Base-by-base conservation (phyloP, 1,140 invertebrate species). In the Drosophila watanabei region DNA sequence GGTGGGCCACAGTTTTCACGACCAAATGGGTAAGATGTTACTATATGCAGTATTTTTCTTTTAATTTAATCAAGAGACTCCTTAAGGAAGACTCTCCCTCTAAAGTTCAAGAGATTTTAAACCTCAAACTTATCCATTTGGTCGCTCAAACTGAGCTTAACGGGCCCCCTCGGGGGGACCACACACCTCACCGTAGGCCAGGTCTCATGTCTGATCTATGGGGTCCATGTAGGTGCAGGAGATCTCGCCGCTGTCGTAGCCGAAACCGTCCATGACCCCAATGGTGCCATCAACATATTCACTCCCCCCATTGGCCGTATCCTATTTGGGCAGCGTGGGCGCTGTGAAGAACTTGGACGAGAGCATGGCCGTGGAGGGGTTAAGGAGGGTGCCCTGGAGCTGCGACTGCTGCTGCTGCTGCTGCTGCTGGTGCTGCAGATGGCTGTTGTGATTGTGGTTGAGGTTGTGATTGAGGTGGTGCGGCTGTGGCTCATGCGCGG, bases 221-320 rank as follows among this genome's bases (percentile, higher is more conserved):
- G 91, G 91, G 72, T 92, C 91, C 91, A 92, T 92, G 73, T 92
- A 92, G 76, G 91, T 92, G 85, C 91, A 92, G 66, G 91, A 92
- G 80, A 92, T 92, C 43, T 92, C 91, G 69, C 86, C 83, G 79
- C 88, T 92, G 52, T 87, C 90, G 43, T 92, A 92, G 78, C 91
- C 91, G 79, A 89, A 92, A 83, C 80, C 66, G 39, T 65, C 84
- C 61, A 72, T 75, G 49, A 63, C 70, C 60, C 64, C 59, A 71
- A 60, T 66, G 78, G 68, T 66, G 54, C 68, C 68, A 57, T 63
- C 77, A 79, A 79, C 82, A 37, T 86, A 91, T 75, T 87, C 80
- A 92, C 85, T 76, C 78, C 91, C 91, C 91, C 91, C 91, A 72
- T 78, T 89, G 91, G 91, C 91, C 91, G 91, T 91, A 92, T 92